Conservation (phyloP, 2,113 vertebrate species). For the Notothenia coriiceps region DNA sequence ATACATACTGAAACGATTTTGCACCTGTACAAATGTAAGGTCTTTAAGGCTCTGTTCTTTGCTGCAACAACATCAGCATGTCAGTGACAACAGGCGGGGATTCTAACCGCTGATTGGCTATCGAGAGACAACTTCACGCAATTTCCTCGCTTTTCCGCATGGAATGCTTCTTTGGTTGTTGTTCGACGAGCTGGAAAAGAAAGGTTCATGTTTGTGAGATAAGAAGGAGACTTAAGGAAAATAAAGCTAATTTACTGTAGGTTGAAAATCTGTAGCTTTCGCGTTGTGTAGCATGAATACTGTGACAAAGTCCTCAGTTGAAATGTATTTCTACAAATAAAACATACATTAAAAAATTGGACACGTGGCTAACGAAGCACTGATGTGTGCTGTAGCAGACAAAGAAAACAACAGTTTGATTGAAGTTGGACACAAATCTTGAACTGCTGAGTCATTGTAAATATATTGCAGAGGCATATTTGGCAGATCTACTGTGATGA, state of each 20-base stretch:
- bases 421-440: not conserved
- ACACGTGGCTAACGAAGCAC: not conserved
- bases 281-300: no score
- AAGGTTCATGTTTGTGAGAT: not conserved
- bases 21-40: no score
- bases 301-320: no score
- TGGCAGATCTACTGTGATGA: constrained; percentile 49
- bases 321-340: not conserved
- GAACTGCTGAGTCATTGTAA: constrained; percentile 2
- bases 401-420: not conserved
- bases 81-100: no score
- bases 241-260: not conserved
- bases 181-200: not conserved
- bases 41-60: no score
- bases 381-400: not conserved
- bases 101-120: no score
- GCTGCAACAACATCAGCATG: no score
- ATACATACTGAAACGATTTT: no score
- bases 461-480: constrained; percentile 22
- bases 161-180: not conserved
- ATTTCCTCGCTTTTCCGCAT: no score
- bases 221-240: not conserved
- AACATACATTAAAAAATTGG: not conserved
- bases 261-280: no score
- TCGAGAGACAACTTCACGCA: no score